Evolutionary conservation across 2,113 vertebrate species (phyloP), one percentile per base, ranked within the genome.

Genomic region (Pygoscelis adeliae): DNA sequence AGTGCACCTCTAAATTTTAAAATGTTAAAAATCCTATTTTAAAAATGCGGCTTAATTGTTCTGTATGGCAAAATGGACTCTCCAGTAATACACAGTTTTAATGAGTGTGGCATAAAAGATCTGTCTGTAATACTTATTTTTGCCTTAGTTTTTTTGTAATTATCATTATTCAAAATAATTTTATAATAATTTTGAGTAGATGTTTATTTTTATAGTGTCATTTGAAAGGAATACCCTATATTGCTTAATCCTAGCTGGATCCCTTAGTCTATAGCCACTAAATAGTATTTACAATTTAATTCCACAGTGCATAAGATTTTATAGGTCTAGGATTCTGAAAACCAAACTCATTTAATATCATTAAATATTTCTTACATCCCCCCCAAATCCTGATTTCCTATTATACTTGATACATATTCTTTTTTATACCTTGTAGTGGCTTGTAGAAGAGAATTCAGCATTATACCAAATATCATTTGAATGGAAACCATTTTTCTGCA

Each of bases 161-260:
- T 61, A 11, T 61, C 49, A 47, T 74, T 72, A 61, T 83, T 58
- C 10, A 36, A 84, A 93, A 85, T 61, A 93, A 61, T 47, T 83
- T 87, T 25, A 26, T 46, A 70, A 38, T 85, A 2, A 79, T 93
- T 92, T 47, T 56, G 32, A 59, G 25, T 40, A 73, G 38, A 77
- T 80, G 65, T 97, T 93, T 55, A 20, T 23, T 83, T 96, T 98
- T 83, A 55, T 59, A 59, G 22, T 73, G 17, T 95, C 92, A 73
- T 72, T 95, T 90, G 63, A 73, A 94, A 96, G 26, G 47, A 86
- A 49, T 87, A 59, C 5, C 70, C 46, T 76, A 14, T 67, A 91
- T 76, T 90, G 78, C 63, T 93, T 93, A 90, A 86, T 90, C 38
- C 36, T 81, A 49, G 40, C n/a, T 69, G 52, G 7, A 88, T 44